Percentiles rank a stretch among this genome's conserved stretches.
These are phyloP conservation scores for Gallinago jamesoni DNA, from an alignment of 2,113 vertebrate genomes.

Conservation along the genomic window DNA sequence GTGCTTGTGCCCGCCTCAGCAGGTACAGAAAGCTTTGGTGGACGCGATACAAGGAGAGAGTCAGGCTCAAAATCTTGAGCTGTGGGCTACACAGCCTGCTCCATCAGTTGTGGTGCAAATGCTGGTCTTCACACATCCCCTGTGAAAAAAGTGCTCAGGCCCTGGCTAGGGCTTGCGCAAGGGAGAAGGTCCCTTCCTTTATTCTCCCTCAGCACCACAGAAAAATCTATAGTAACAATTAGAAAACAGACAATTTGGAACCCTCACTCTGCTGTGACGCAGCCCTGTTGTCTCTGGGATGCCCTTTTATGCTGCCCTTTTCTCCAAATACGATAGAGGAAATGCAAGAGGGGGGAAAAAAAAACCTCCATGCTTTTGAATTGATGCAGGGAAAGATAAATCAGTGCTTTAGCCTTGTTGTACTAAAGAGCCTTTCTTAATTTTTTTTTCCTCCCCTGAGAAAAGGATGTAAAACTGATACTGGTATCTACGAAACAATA, in stretches of 20 bases:
- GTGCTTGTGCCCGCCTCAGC: background rate
- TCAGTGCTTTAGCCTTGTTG: background rate
- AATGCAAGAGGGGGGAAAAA: background rate
- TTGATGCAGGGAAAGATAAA: background rate
- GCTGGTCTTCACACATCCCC: background rate
- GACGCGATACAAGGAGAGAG: accelerated
- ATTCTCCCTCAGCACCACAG: background rate
- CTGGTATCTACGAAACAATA: background rate
- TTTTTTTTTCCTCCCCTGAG: background rate
- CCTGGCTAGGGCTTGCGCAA: background rate
- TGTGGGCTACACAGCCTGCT: background rate
- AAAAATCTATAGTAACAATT: background rate
- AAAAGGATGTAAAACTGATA: background rate
- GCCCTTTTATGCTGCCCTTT: background rate
- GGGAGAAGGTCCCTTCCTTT: background rate
- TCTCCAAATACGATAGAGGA: background rate
- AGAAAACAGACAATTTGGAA: background rate
- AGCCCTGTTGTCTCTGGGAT: background rate
- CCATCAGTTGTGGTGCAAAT: background rate
- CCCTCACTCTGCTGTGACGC: background rate
- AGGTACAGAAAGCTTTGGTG: accelerated
- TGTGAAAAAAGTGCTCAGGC: background rate
- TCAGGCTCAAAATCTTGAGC: background rate
- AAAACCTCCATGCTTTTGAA: background rate
- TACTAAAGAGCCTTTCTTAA: background rate